Evolutionary conservation across 1,140 invertebrate genomes (phyloP).

Genomic region (Drosophila sp.): DNA sequence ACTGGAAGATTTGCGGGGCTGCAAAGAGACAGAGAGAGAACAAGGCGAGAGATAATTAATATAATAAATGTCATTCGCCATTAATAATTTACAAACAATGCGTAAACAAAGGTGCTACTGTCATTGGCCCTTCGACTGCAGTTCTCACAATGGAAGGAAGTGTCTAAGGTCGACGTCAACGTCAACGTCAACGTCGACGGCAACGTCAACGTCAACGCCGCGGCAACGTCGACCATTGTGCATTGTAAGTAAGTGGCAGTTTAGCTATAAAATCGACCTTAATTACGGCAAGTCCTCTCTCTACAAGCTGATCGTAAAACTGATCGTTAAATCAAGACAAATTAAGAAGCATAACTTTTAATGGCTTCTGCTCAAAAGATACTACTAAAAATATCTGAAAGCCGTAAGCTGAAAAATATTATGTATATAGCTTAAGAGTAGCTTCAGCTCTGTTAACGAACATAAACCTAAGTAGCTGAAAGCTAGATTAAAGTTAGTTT

Average conservation of each 20-base stretch:
- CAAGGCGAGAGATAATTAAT: constrained; percentile 3
- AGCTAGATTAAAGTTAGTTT: no score
- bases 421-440: background rate
- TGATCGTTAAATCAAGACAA: constrained; percentile 19
- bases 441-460: background rate
- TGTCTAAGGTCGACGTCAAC: constrained; percentile 71
- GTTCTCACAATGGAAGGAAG: constrained; percentile 72
- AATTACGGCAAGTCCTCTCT: constrained; percentile 26
- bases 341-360: constrained; percentile 8
- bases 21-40: constrained; percentile 33
- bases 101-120: constrained; percentile 57
- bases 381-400: background rate
- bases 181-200: no score
- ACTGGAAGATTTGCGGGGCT: constrained; percentile 81
- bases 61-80: constrained; percentile 12
- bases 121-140: constrained; percentile 42
- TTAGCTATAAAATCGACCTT: constrained; percentile 47
- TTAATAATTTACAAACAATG: constrained; percentile 34
- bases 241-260: constrained; percentile 15
- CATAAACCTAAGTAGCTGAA: no score
- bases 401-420: background rate
- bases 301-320: constrained; percentile 21
- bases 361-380: background rate
- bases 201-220: no score
- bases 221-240: constrained; percentile 47